Evolutionary conservation across 2,888 invertebrate species (phyloP), one percentile per base, ranked within the genome.

Genomic region (Malthinus seriepunctatus): DNA sequence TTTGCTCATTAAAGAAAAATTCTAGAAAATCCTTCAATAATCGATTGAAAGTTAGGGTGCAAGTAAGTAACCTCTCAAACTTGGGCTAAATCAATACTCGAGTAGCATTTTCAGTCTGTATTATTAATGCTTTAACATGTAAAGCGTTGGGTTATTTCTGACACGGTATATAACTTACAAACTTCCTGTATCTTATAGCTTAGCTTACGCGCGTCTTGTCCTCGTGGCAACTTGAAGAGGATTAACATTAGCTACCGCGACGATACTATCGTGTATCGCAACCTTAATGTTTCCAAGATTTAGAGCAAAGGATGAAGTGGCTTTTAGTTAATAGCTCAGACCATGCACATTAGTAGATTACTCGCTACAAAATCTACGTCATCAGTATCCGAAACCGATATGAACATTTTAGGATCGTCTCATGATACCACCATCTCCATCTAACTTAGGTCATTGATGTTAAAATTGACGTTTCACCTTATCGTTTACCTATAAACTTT

Each of bases 91-190:
- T 60, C 60, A 49, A 60, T 60, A 60, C 49, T 56, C 50, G 35
- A 51, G 37, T 49, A 45, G 45, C 52, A 47, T 48, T 48, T 58
- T 53, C 53, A 39, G 58, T 58, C 53, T 60, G 63, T 63, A 65
- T 65, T 67, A 67, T 65, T 67, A 67, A 67, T 65, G 63, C 63
- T 67, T 63, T 62, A 65, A 56, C 62, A 63, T 62, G 64, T 63
- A 56, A 56, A 55, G 50, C 59, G 54, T 59, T 59, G 54, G 53
- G 54, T 59, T 59, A 59, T 55, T 59, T 51, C 54, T 55, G 59
- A 59, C 59, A 51, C 46, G 59, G 51, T 47, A 39, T 47, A 35
- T 46, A 45, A 15, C 56, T 50, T 38, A 46, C 15, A 50, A 52
- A 58, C 34, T 59, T 54, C 46, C 46, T 44, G 44, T 23, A 44